Evolutionary conservation across 2,113 vertebrate species (phyloP), one percentile per base, ranked within the genome.

Genomic region (Balaeniceps rex): DNA sequence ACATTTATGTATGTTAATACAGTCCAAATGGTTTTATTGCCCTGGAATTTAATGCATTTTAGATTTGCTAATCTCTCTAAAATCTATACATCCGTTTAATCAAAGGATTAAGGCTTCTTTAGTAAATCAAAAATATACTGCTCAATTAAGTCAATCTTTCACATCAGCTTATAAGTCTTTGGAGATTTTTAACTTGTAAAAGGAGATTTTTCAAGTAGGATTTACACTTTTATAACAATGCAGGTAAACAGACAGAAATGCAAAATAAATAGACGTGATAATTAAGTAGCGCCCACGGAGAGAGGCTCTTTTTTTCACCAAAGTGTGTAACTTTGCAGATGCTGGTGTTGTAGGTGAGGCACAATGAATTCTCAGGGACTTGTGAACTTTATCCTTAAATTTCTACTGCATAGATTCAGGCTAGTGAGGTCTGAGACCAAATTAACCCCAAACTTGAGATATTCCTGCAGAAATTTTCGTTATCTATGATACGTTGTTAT

Each of bases 81-180:
- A 96, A 97, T 90, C 96, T 96, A 89, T 94, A 83, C 89, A 88
- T 95, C 84, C 83, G 49, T 95, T 95, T 93, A 96, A 81, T 86
- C 82, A 54, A 93, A 86, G 93, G 97, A 96, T 96, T 96, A 94
- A 77, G 58, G 47, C 82, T 93, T 92, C 84, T 97, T 94, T 97
- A 82, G 75, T 91, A 95, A 98, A 96, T 94, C 94, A 96, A 93
- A 96, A 96, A 96, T 96, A 97, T 69, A 93, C 89, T 95, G 95
- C 96, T 98, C 96, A 97, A 97, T 97, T 97, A 97, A 98, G 83
- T 95, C 93, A 90, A 97, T 97, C 83, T 93, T 98, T 97, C 97
- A 97, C 66, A 87, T 83, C 90, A 90, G 94, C 94, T 97, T 97
- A 97, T 25, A 83, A 92, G 80, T 58, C 97, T 97, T 97, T 92